phyloP scores from a whole-genome alignment of 2,113 vertebrate genomes.

The Petromus typicus region DNA sequence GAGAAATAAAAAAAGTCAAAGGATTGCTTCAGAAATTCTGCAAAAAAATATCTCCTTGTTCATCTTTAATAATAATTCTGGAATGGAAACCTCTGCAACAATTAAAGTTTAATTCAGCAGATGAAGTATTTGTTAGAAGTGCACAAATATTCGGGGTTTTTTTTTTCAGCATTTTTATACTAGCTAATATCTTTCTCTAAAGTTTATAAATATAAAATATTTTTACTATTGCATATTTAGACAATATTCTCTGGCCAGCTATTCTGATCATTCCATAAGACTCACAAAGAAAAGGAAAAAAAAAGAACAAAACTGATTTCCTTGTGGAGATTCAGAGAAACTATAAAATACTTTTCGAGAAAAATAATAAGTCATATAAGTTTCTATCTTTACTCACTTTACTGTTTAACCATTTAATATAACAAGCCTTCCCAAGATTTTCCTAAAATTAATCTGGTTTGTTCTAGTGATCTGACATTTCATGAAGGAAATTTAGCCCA shows the following conservation, averaged over 20 bases:
- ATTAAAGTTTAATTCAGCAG: constrained; percentile 75
- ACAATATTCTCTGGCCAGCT: constrained; percentile 43
- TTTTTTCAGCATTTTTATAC: constrained; percentile 57
- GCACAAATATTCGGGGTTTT: constrained; percentile 23
- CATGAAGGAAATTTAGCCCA: neutral
- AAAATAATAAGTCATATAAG: constrained; percentile 23
- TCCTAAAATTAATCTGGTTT: neutral
- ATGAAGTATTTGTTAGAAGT: constrained; percentile 64
- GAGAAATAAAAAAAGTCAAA: constrained; percentile 71
- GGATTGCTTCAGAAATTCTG: constrained; percentile 77
- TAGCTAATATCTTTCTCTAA: constrained; percentile 55
- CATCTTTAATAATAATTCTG: constrained; percentile 73
- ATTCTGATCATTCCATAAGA: constrained; percentile 64
- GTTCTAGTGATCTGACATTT: neutral
- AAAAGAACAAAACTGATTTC: constrained; percentile 68
- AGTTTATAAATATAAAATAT: constrained; percentile 64
- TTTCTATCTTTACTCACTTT: neutral
- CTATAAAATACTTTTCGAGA: constrained; percentile 38
- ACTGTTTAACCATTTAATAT: constrained; percentile 53
- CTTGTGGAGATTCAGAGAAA: constrained; percentile 56
- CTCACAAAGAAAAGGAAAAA: constrained; percentile 30
- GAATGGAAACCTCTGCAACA: constrained; percentile 72
- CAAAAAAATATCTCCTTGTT: constrained; percentile 58
- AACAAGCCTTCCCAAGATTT: neutral
- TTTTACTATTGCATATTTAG: constrained; percentile 58